These are phyloP conservation scores for Sparidentex hasta DNA, from an alignment of 2,797 vertebrate genomes.

Conservation along the genomic window DNA sequence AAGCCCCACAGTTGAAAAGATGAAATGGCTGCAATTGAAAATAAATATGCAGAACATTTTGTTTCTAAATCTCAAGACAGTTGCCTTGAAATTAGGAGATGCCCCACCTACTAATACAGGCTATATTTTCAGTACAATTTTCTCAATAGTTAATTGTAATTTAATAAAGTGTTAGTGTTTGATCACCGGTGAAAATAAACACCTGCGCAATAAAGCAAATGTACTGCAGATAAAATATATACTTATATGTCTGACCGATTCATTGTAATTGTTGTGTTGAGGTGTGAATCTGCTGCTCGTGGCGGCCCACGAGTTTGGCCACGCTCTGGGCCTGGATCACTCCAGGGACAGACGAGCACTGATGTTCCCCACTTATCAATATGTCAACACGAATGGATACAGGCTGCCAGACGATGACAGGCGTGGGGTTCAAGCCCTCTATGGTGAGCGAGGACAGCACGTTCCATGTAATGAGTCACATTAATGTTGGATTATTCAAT, in stretches of 20 bases:
- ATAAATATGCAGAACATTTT: too few relatives aligned
- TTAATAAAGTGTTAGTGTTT: too few relatives aligned
- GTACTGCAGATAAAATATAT: background rate
- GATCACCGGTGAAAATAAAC: background rate
- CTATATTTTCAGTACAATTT: background rate
- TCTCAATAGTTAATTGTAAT: too few relatives aligned
- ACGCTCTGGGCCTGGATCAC: slow-evolving; percentile 92
- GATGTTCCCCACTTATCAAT: slow-evolving; percentile 94
- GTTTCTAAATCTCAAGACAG: too few relatives aligned
- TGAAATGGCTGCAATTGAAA: too few relatives aligned
- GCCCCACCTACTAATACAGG: too few relatives aligned
- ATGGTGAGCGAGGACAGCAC: slow-evolving; percentile 79
- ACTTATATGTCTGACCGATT: background rate
- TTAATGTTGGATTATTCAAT: background rate
- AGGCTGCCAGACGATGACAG: slow-evolving; percentile 88
- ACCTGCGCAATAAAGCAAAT: background rate
- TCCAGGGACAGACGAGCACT: slow-evolving; percentile 87
- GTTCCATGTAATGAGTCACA: background rate
- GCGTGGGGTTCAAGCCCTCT: slow-evolving; percentile 90
- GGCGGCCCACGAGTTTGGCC: slow-evolving; percentile 94
- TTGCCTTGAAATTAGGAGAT: too few relatives aligned
- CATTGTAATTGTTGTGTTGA: slow-evolving; percentile 16
- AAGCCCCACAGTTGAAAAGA: too few relatives aligned
- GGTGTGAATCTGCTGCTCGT: slow-evolving; percentile 92
- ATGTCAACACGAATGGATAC: slow-evolving; percentile 85